Conservation (phyloP, 1,140 invertebrate genomes). For the Papilio machaon region DNA sequence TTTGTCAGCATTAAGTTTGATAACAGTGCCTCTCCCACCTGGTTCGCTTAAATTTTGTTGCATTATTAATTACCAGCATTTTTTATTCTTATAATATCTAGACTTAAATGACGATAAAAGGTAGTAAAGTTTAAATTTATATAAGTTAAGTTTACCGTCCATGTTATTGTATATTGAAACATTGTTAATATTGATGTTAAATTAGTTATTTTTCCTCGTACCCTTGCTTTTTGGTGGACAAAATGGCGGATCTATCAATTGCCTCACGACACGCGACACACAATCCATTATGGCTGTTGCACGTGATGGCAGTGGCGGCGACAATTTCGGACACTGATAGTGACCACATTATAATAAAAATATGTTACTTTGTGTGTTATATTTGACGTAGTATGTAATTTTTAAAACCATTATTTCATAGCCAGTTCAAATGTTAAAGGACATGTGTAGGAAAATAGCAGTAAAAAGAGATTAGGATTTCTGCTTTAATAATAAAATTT, state of each 20-base stretch:
- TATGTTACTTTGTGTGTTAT: neutral
- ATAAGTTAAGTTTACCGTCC: neutral
- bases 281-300: slow-evolving; percentile 10
- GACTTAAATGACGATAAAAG: no score
- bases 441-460: no score
- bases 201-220: slow-evolving; percentile 7
- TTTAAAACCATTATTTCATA: no score
- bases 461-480: no score
- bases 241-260: neutral
- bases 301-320: neutral
- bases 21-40: no score
- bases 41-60: no score
- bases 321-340: neutral
- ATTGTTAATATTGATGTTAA: slow-evolving; percentile 10
- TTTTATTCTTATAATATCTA: no score
- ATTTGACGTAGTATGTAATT: neutral
- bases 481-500: no score
- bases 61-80: no score
- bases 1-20: no score
- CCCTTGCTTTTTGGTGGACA: slow-evolving; percentile 8
- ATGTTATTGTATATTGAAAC: neutral
- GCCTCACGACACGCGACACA: slow-evolving; percentile 1
- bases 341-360: neutral
- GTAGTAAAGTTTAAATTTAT: no score
- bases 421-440: no score